These are phyloP conservation scores for Scaptomyza montana DNA, from an alignment of 1,140 invertebrate species.

Conservation along the genomic window DNA sequence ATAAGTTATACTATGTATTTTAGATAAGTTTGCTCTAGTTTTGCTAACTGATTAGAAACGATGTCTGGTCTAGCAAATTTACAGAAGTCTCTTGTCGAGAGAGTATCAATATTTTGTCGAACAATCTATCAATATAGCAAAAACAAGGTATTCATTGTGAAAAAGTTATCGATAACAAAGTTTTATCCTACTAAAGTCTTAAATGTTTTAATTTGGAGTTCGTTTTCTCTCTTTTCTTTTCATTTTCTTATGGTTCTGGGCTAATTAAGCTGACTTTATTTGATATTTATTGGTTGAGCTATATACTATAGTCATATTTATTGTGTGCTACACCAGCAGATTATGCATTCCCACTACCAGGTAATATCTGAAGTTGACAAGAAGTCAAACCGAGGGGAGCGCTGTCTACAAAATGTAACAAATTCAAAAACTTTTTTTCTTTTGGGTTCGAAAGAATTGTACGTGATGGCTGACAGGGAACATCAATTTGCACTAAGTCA, in stretches of 20 bases:
- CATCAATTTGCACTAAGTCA: conserved; percentile 72
- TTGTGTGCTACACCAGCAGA: conserved; percentile 12
- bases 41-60: conserved; percentile 1
- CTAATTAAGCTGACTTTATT: not conserved
- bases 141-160: no score
- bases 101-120: no score
- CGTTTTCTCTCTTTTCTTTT: no score
- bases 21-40: conserved; percentile 19
- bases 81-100: not conserved
- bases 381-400: conserved; percentile 35
- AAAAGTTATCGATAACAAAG: not conserved
- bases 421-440: conserved; percentile 49
- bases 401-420: conserved; percentile 46
- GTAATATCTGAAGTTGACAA: conserved; percentile 54
- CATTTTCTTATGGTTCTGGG: not conserved
- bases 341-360: conserved; percentile 34
- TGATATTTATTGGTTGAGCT: conserved; percentile 56
- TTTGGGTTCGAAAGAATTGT: conserved; percentile 21
- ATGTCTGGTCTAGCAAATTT: not conserved
- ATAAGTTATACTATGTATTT: conserved; percentile 6
- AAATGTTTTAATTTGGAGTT: no score
- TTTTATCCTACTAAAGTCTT: no score
- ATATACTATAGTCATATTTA: conserved; percentile 61
- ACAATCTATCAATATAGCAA: no score
- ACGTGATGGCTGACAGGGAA: conserved; percentile 55